Evolutionary conservation across 1,140 invertebrate genomes (phyloP).

Genomic region (Camponotus floridanus): DNA sequence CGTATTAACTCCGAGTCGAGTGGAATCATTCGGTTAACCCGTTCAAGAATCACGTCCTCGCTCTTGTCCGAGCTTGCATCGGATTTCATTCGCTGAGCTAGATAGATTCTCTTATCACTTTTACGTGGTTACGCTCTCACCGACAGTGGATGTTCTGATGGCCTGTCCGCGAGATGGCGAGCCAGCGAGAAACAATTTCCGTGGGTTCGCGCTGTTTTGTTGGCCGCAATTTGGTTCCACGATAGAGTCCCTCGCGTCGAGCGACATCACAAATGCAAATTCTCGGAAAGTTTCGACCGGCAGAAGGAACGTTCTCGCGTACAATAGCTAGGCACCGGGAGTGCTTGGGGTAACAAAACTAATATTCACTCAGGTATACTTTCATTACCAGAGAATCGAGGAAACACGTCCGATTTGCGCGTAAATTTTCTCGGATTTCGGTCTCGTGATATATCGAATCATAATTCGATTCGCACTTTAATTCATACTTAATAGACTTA

Average conservation of each 20-base stretch:
- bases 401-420: background rate
- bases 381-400: slow-evolving; percentile 38
- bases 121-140: slow-evolving; percentile 3
- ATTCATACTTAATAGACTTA: background rate
- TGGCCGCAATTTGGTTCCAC: slow-evolving; percentile 43
- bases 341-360: slow-evolving; percentile 56
- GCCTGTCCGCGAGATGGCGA: background rate
- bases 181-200: slow-evolving; percentile 39
- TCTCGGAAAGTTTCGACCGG: slow-evolving; percentile 47
- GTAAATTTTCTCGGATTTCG: slow-evolving; percentile 24
- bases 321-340: slow-evolving; percentile 26
- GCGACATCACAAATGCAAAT: slow-evolving; percentile 52
- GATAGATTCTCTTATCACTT: slow-evolving; percentile 24
- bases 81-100: background rate
- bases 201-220: slow-evolving; percentile 50
- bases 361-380: slow-evolving; percentile 48
- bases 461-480: background rate
- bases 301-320: slow-evolving; percentile 35
- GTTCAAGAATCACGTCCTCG: too few species aligned
- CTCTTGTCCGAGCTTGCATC: background rate
- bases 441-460: background rate
- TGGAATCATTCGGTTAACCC: slow-evolving; percentile 34
- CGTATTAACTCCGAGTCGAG: slow-evolving; percentile 44
- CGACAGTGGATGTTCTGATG: background rate
- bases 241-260: slow-evolving; percentile 23